phyloP scores from a whole-genome alignment of 2,797 vertebrate genomes.

The Austrolebias charrua region DNA sequence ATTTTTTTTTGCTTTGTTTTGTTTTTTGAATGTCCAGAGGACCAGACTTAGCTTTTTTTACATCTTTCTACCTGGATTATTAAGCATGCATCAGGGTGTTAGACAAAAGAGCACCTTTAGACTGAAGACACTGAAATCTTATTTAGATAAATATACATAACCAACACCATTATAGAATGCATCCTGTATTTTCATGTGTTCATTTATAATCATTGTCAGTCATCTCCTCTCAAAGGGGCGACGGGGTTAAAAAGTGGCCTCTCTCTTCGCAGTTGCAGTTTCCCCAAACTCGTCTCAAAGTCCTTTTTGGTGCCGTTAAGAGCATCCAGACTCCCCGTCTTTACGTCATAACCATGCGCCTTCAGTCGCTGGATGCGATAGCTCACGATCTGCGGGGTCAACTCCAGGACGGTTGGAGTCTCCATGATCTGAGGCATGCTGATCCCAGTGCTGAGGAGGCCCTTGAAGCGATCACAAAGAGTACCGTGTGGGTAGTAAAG shows the following conservation, averaged over 20 bases:
- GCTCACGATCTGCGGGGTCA: conserved; percentile 88
- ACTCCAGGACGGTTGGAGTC: conserved; percentile 85
- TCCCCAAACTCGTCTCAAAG: conserved; percentile 87
- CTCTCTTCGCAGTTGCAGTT: conserved; percentile 82
- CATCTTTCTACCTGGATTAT: too few relatives aligned
- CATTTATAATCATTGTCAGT: conserved; percentile 60
- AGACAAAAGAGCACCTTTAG: conserved; percentile 8
- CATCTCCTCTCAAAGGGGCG: conserved; percentile 82
- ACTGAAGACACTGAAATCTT: conserved; percentile 9
- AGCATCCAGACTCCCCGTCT: conserved; percentile 79
- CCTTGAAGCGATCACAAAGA: conserved; percentile 84
- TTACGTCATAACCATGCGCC: conserved; percentile 79
- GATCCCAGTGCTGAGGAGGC: conserved; percentile 82
- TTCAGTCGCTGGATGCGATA: conserved; percentile 85
- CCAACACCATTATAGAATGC: too few relatives aligned
- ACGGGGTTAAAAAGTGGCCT: conserved; percentile 94
- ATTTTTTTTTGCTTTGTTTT: too few relatives aligned
- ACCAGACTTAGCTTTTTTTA: too few relatives aligned
- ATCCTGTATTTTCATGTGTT: conserved; percentile 9
- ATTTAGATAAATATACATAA: conserved; percentile 3
- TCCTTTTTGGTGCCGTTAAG: conserved; percentile 93
- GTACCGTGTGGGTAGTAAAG: conserved; percentile 85
- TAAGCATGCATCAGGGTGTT: too few relatives aligned
- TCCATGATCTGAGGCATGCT: conserved; percentile 84
- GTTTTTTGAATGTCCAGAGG: too few relatives aligned